Base-by-base conservation (phyloP, 2,113 vertebrate species). In the Aspiorhynchus laticeps region DNA sequence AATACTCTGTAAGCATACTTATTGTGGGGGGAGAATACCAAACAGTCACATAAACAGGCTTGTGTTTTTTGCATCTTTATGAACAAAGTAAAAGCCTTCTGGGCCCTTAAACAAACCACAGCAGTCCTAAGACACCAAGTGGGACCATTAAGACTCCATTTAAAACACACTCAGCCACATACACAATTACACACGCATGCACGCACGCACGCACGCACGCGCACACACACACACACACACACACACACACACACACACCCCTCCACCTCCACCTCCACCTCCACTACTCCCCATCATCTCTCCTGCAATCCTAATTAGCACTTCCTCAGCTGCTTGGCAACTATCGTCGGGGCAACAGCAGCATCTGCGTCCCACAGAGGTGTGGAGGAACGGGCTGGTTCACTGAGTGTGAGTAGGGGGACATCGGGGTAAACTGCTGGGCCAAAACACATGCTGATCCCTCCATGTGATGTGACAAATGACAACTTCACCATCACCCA, bases 291-390 rank as follows among this genome's bases (percentile, higher is more conserved):
- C 38, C 84, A 76, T 73, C 59, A 87, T 91, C 90, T 83, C 77
- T 69, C 59, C 84, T 86, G 65, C 85, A 88, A 77, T 88, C 85
- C 90, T 92, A 92, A 93, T 93, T 89, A 92, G 83, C 87, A 89
- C 90, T 91, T 89, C 88, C 75, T 86, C 81, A 14, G 91, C 92
- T 93, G 90, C 95, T 90, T 93, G 91, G 93, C 92, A 94, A 95
- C 95, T 53, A 84, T 91, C 74, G 65, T 92, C 85, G 61, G n/a
- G 89, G 92, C 88, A 93, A 92, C 87, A 82, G 89, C 90, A 89
- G 87, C 91, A 92, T 93, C 91, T 88, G 85, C 26, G 41, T 65
- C 85, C 86, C 59, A 5, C 17, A 7, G 56, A 69, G 89, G 43
- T 73, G 43, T 65, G 61, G 41, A 38, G 28, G 59, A 53, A 31